Percentiles rank a stretch among this genome's conserved stretches.
Evolutionary conservation across 1,140 invertebrate species (phyloP).

Genomic region (Plodia interpunctella): DNA sequence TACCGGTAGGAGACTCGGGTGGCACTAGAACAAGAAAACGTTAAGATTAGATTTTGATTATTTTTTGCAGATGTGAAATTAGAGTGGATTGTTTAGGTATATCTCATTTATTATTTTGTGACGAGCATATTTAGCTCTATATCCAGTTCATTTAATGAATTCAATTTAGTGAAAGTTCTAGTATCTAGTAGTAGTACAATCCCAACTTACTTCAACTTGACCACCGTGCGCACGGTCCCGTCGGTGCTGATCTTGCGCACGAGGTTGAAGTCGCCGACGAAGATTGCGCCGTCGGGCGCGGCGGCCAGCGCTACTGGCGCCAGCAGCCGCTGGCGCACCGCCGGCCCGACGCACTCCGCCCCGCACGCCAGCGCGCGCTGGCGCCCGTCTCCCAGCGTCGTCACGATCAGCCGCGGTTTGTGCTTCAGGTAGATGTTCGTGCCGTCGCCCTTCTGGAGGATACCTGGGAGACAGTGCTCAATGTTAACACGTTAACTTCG

Average conservation of each 20-base stretch:
- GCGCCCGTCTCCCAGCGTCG: constrained; percentile 95
- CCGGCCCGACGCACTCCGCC: constrained; percentile 88
- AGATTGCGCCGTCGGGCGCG: constrained; percentile 94
- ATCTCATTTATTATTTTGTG: too few relatives aligned
- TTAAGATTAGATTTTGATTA: neutral
- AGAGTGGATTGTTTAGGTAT: neutral
- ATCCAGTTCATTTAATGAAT: too few relatives aligned
- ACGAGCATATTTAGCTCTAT: too few relatives aligned
- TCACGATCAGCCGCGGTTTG: constrained; percentile 92
- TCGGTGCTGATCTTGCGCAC: constrained; percentile 93
- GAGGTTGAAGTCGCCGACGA: constrained; percentile 97
- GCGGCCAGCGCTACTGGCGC: constrained; percentile 94
- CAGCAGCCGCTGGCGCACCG: constrained; percentile 88
- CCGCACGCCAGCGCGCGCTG: constrained; percentile 89
- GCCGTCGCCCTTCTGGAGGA: constrained; percentile 97
- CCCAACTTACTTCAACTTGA: constrained; percentile 92
- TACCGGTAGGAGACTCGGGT: constrained; percentile 96
- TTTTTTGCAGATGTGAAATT: too few relatives aligned
- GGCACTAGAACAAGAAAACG: constrained; percentile 81
- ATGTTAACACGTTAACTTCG: too few relatives aligned
- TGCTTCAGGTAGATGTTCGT: constrained; percentile 97
- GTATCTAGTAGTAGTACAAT: too few relatives aligned
- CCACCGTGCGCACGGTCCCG: constrained; percentile 91
- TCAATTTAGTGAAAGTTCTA: too few relatives aligned
- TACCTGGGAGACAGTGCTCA: constrained; percentile 83